Evolutionary conservation across 2,113 vertebrate species (phyloP).

Genomic region (Albula glossodonta): DNA sequence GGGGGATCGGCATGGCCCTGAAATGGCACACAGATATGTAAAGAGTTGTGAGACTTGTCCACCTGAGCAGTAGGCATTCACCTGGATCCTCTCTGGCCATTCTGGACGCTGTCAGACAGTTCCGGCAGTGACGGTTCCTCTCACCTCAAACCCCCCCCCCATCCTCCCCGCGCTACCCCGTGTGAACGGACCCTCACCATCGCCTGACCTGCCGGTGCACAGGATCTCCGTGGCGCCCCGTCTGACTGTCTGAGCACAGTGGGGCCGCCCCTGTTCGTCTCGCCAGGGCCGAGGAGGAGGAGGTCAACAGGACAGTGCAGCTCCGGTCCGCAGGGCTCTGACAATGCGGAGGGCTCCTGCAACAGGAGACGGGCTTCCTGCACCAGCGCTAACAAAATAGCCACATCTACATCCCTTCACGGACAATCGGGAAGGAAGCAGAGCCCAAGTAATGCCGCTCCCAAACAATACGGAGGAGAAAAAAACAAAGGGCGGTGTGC

Average conservation of each 20-base stretch:
- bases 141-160: too few relatives aligned
- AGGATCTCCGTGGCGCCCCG: not conserved
- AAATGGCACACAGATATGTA: constrained; percentile 10
- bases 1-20: not conserved
- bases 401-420: not conserved
- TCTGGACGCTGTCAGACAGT: too few relatives aligned
- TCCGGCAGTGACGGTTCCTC: too few relatives aligned
- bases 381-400: not conserved
- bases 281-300: not conserved
- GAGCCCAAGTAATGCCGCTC: not conserved
- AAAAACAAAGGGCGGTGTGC: not conserved
- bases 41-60: too few relatives aligned
- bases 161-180: not conserved
- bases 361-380: constrained; percentile 6
- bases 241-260: too few relatives aligned
- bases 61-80: too few relatives aligned
- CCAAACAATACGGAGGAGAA: not conserved
- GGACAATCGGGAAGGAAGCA: constrained; percentile 8
- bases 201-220: not conserved
- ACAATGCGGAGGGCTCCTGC: not conserved
- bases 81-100: too few relatives aligned
- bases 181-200: not conserved
- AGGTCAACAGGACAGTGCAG: not conserved
- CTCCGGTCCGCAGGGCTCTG: not conserved
- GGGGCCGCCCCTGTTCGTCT: not conserved